Conservation (phyloP, 2,113 vertebrate genomes). For the Calidris pygmaea region DNA sequence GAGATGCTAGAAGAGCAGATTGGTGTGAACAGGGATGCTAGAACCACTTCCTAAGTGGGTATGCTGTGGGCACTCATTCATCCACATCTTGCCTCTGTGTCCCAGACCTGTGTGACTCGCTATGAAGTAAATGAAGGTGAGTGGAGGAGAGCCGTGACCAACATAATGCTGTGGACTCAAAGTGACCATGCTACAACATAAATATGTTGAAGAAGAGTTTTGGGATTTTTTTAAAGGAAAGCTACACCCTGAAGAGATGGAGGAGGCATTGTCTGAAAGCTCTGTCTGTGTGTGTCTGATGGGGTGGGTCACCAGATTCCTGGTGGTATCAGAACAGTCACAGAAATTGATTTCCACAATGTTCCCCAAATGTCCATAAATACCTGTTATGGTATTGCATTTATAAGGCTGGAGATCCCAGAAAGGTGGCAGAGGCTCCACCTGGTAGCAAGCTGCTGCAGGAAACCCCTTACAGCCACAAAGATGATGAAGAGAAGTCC, state of each 20-base stretch:
- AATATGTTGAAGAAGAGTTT: not conserved
- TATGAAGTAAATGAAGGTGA: not conserved
- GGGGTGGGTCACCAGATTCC: not conserved
- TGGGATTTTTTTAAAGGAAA: not conserved
- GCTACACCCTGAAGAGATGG: not conserved
- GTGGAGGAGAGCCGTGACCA: not conserved
- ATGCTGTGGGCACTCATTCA: not conserved
- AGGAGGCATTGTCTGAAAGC: not conserved
- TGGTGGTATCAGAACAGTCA: not conserved
- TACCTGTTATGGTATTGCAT: not conserved
- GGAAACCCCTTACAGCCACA: not conserved
- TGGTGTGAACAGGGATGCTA: not conserved
- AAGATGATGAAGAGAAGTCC: not conserved
- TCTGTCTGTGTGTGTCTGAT: not conserved
- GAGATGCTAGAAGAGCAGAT: not conserved
- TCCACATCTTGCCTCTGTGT: not conserved
- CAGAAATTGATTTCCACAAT: not conserved
- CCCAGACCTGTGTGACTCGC: not conserved
- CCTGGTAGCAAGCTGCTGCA: not conserved
- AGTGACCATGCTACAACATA: not conserved
- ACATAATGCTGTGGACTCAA: not conserved
- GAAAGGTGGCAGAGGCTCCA: not conserved
- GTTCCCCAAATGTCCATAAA: not conserved
- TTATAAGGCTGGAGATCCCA: not conserved
- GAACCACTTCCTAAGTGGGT: not conserved